Conservation (phyloP, 2,888 invertebrate genomes). For the Holacanthella duospinosa region DNA sequence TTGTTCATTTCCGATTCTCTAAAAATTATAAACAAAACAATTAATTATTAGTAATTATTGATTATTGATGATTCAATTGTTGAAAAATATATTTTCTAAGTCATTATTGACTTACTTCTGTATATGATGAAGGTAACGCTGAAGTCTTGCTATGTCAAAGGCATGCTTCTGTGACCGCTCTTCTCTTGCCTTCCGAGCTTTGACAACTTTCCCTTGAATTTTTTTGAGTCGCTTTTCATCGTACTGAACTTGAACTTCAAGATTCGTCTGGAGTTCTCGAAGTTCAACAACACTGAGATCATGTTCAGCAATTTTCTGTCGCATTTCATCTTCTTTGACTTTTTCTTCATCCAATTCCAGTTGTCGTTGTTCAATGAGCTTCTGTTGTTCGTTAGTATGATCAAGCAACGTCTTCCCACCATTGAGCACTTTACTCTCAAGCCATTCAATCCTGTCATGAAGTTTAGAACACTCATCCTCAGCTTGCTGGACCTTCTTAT, state of each 20-base stretch:
- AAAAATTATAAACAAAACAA: slow-evolving; percentile 22
- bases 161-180: slow-evolving; percentile 9
- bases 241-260: slow-evolving; percentile 94
- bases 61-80: background rate
- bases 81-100: too few relatives aligned
- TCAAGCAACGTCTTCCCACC: slow-evolving; percentile 92
- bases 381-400: slow-evolving; percentile 87
- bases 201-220: slow-evolving; percentile 63
- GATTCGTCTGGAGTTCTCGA: slow-evolving; percentile 75
- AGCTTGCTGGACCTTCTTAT: slow-evolving; percentile 47
- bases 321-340: slow-evolving; percentile 70
- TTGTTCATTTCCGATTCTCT: slow-evolving; percentile 78
- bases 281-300: slow-evolving; percentile 86
- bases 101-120: slow-evolving; percentile 6
- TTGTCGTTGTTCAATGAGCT: slow-evolving; percentile 71
- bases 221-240: slow-evolving; percentile 86
- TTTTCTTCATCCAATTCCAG: slow-evolving; percentile 82
- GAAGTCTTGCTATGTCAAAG: background rate
- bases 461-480: slow-evolving; percentile 47
- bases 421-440: slow-evolving; percentile 88
- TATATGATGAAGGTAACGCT: slow-evolving; percentile 2
- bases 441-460: slow-evolving; percentile 62
- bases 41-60: background rate
- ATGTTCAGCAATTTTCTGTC: slow-evolving; percentile 82
- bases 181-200: background rate